Percentiles rank a stretch among this genome's conserved stretches.
These are phyloP conservation scores for Enteromius fasciolatus DNA, from an alignment of 2,797 vertebrate genomes.

Conservation along the genomic window DNA sequence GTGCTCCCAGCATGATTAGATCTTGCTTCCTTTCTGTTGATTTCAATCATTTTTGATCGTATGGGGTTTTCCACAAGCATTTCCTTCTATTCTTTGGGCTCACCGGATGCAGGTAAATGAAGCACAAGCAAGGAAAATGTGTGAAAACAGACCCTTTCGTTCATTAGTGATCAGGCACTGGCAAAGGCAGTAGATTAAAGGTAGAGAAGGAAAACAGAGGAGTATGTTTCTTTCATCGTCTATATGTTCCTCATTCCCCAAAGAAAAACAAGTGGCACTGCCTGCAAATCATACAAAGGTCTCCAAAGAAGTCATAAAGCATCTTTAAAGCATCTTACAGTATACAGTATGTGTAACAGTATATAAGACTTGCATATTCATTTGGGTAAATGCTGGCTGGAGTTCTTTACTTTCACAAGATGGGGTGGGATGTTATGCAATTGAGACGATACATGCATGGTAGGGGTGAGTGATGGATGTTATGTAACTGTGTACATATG, in stretches of 20 bases:
- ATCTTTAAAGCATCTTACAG: conserved; percentile 50
- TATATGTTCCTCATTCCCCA: conserved; percentile 54
- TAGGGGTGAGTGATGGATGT: not conserved
- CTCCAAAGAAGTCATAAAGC: conserved; percentile 50
- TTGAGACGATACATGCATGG: not conserved
- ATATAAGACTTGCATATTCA: conserved; percentile 52
- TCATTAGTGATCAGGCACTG: conserved; percentile 56
- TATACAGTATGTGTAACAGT: not conserved
- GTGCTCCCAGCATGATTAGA: not conserved
- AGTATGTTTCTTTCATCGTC: conserved; percentile 62
- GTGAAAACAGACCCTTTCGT: conserved; percentile 52
- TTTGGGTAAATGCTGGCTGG: conserved; percentile 38
- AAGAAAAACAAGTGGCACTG: conserved; percentile 53
- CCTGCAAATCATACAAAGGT: conserved; percentile 50
- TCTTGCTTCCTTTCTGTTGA: conserved; percentile 7
- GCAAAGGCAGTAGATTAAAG: conserved; percentile 51
- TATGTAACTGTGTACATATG: conserved; percentile 8
- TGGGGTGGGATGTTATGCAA: not conserved
- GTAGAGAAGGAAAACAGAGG: conserved; percentile 60
- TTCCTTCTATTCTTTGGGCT: conserved; percentile 39
- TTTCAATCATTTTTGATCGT: conserved; percentile 5
- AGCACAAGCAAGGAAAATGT: not conserved
- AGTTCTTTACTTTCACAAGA: conserved; percentile 19
- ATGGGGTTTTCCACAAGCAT: conserved; percentile 36
- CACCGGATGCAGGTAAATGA: conserved; percentile 23